Percentiles rank a stretch among this genome's conserved stretches.
These are phyloP conservation scores for Catocala fraxini DNA, from an alignment of 2,888 invertebrate species.

Conservation along the genomic window DNA sequence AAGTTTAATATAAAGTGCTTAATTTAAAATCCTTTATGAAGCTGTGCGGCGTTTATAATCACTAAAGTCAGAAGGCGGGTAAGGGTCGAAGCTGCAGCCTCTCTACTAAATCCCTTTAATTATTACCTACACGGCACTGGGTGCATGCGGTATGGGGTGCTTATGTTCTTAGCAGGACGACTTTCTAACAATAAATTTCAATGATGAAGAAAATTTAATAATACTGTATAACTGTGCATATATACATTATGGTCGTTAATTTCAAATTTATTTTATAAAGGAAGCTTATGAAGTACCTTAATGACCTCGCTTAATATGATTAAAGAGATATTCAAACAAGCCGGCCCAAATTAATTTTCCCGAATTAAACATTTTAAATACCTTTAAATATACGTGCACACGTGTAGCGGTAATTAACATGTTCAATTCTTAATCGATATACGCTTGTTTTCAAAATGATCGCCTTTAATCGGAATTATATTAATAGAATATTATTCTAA, in stretches of 20 bases:
- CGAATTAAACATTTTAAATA: slow-evolving; percentile 30
- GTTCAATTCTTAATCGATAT: too few species aligned
- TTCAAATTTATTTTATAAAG: slow-evolving; percentile 30
- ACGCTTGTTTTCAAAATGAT: too few species aligned
- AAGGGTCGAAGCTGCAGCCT: background rate
- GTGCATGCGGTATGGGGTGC: background rate
- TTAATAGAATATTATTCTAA: too few species aligned
- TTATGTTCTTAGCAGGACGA: background rate
- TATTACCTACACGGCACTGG: background rate
- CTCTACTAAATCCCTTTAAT: background rate
- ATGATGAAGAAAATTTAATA: slow-evolving; percentile 4
- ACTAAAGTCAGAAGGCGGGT: background rate
- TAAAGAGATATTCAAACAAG: slow-evolving; percentile 40
- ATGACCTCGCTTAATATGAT: slow-evolving; percentile 40
- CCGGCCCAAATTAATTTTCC: slow-evolving; percentile 35
- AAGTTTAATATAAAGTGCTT: too few species aligned
- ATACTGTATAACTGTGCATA: background rate
- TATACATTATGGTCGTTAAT: slow-evolving; percentile 3
- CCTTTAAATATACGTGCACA: too few species aligned
- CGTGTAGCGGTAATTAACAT: too few species aligned
- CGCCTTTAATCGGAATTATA: too few species aligned
- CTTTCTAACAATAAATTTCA: background rate
- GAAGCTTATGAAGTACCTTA: slow-evolving; percentile 36
- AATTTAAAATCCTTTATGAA: too few species aligned
- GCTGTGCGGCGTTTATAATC: background rate